Evolutionary conservation across 2,888 invertebrate species (phyloP).

Genomic region (Pristionchus mayeri): DNA sequence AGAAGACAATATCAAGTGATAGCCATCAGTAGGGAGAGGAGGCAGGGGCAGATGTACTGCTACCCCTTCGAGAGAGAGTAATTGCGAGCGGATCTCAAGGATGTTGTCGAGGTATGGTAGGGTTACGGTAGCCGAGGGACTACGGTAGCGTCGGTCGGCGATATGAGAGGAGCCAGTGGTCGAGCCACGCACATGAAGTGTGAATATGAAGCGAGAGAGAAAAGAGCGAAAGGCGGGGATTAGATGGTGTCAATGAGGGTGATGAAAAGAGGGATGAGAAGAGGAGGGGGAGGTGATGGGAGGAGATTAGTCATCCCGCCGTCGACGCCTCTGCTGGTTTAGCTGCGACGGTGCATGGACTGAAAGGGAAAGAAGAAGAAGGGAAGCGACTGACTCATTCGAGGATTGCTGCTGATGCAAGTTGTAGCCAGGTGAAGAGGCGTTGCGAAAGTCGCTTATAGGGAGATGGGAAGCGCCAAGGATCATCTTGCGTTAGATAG

Average conservation of each 20-base stretch:
- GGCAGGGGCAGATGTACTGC: constrained; percentile 17
- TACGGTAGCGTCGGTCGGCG: background rate
- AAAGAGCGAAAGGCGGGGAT: background rate
- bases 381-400: too few species aligned
- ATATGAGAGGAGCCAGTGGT: constrained; percentile 1
- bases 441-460: too few species aligned
- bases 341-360: too few species aligned
- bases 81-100: background rate
- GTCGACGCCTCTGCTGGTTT: too few species aligned
- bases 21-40: background rate
- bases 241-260: constrained; percentile 41
- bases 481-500: too few species aligned
- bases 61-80: background rate
- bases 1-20: constrained; percentile 30
- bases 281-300: background rate
- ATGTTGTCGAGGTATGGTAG: background rate
- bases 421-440: too few species aligned
- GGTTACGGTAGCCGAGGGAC: background rate
- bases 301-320: constrained; percentile 22
- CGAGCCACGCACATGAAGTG: background rate
- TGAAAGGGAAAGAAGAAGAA: too few species aligned
- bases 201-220: constrained; percentile 32
- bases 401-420: too few species aligned
- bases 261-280: background rate
- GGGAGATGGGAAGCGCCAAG: too few species aligned